Percentiles rank a stretch among this genome's conserved stretches.
Conservation (phyloP, 2,888 invertebrate genomes). For the Hydriomena furcata region DNA sequence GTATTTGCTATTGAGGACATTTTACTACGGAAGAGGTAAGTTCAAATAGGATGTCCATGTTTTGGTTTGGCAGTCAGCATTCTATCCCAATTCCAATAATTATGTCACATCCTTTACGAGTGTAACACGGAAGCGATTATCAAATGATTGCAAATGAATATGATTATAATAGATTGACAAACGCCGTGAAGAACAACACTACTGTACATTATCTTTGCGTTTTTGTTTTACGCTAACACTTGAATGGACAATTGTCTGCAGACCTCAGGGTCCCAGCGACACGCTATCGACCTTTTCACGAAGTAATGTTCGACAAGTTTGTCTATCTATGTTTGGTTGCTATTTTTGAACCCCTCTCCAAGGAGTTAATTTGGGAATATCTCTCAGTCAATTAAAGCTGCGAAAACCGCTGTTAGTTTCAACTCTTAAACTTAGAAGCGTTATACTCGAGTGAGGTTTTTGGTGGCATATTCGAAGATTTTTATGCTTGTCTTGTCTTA, state of each 20-base stretch:
- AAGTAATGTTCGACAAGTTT: constrained; percentile 26
- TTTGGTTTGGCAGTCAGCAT: no score
- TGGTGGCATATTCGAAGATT: no score
- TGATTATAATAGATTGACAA: no score
- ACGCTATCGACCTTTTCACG: constrained; percentile 35
- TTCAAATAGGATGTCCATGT: no score
- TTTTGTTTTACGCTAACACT: not conserved
- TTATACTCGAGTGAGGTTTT: no score
- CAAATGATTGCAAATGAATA: no score
- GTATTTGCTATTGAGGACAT: no score
- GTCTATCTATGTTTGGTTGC: constrained; percentile 15
- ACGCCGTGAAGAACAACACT: no score
- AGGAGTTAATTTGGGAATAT: constrained; percentile 20
- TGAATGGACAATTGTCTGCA: constrained; percentile 5
- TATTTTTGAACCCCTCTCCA: constrained; percentile 21
- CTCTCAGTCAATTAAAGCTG: constrained; percentile 17
- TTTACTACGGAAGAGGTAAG: no score
- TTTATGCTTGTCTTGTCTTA: constrained; percentile 1
- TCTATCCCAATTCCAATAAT: no score
- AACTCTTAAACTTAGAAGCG: constrained; percentile 5
- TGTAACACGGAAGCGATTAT: no score
- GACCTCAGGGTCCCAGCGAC: constrained; percentile 14
- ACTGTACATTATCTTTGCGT: not conserved
- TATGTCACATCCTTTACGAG: no score
- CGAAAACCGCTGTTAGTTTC: constrained; percentile 9